These are phyloP conservation scores for Potamarius usumacintae DNA, from an alignment of 2,113 vertebrate genomes.

Conservation along the genomic window DNA sequence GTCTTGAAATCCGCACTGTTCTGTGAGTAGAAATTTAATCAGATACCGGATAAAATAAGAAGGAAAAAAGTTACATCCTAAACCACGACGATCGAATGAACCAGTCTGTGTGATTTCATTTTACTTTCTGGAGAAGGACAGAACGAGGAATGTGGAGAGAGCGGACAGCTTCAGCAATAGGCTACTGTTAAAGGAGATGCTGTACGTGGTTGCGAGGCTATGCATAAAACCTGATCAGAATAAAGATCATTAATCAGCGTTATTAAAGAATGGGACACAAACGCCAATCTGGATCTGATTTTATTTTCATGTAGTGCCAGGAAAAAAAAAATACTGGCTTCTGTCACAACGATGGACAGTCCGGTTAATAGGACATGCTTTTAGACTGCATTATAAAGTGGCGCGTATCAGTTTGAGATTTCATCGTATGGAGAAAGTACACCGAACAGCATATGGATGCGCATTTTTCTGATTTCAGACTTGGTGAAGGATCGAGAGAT, in stretches of 20 bases:
- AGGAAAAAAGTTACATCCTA: slow-evolving; percentile 65
- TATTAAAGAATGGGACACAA: slow-evolving; percentile 13
- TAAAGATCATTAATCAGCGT: neutral
- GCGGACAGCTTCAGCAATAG: slow-evolving; percentile 20
- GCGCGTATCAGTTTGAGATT: slow-evolving; percentile 54
- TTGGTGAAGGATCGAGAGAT: slow-evolving; percentile 14
- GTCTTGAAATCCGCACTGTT: slow-evolving; percentile 86
- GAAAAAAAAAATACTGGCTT: slow-evolving; percentile 40
- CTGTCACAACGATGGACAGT: slow-evolving; percentile 16
- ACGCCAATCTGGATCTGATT: slow-evolving; percentile 3
- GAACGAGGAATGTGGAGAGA: slow-evolving; percentile 22
- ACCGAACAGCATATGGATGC: slow-evolving; percentile 13
- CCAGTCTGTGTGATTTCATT: neutral
- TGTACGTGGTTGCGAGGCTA: neutral
- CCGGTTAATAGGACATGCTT: slow-evolving; percentile 19
- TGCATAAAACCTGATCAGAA: slow-evolving; percentile 1
- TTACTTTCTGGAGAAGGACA: slow-evolving; percentile 23
- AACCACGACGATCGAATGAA: slow-evolving; percentile 53
- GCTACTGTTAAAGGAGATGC: slow-evolving; percentile 19
- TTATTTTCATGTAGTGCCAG: slow-evolving; percentile 15
- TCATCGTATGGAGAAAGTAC: slow-evolving; percentile 47
- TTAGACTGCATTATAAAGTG: slow-evolving; percentile 56
- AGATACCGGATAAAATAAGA: slow-evolving; percentile 66
- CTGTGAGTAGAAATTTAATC: slow-evolving; percentile 95
- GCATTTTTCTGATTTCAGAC: slow-evolving; percentile 24